Base-by-base conservation (phyloP, 2,113 vertebrate genomes). In the Phalacrocorax pelagicus region DNA sequence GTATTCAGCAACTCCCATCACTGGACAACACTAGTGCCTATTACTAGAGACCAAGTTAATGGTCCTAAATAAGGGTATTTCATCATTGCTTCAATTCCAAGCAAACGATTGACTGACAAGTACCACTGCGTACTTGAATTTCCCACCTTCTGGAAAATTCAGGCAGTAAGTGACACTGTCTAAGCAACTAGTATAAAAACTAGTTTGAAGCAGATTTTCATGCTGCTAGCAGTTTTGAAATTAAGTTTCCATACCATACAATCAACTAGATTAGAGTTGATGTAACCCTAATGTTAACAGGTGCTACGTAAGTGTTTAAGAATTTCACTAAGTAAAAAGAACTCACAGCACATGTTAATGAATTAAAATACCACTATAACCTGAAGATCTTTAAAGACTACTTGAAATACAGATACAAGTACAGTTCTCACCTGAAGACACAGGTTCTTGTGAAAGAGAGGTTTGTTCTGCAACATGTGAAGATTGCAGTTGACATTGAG, bases 401-500 rank as follows among this genome's bases (percentile, higher is more conserved):
- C 34, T 75, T 61, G 47, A 78, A 88, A 66, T 23, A 59, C 3
- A 62, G 36, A 54, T 18, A 15, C 4, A 87, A 75, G 55, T 46
- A 40, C 19, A 40, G 9, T 36, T 93, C 86, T 94, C 21, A 99
- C 99, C 98, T 29, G 97, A 93, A 95, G 96, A 90, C 1, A 98
- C 38, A 86, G 96, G 75, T 77, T 97, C 98, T 94, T 98, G 98
- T 90, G 98, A 95, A 81, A 97, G 89, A 63, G 96, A 85, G 13
- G 98, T 98, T 13, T 99, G 98, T 30, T 99, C 99, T 51, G 84
- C 91, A 85, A 97, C 88, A 9, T 98, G 97, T 63, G 97, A 94
- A 52, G 98, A 74, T 4, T 98, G 95, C 32, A 98, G 63, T 38
- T 98, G 98, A 92, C 99, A 98, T 58, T 99, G 99, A 12, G 99